Evolutionary conservation across 2,888 invertebrate species (phyloP).

Genomic region (Stenotaenia linearis): DNA sequence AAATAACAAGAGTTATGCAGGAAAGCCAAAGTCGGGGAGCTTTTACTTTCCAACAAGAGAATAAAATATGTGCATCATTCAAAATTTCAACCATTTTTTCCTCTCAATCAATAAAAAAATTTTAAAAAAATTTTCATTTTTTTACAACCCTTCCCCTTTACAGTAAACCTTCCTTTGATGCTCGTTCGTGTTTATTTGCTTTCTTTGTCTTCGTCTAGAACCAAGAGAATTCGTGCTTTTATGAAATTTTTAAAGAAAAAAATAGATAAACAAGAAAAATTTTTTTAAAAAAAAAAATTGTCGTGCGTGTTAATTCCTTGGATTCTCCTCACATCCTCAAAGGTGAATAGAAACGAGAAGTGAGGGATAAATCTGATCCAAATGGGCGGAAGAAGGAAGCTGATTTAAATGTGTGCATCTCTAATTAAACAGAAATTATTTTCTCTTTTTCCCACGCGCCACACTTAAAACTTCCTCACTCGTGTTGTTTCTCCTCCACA

Average conservation of each 20-base stretch:
- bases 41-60: conserved; percentile 9
- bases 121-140: neutral
- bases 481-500: conserved; percentile 21
- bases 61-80: conserved; percentile 1
- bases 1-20: conserved; percentile 21
- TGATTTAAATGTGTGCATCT: conserved; percentile 23
- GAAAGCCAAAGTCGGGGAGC: conserved; percentile 8
- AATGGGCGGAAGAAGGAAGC: conserved; percentile 26
- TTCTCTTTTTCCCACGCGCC: conserved; percentile 18
- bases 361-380: conserved; percentile 21
- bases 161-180: neutral
- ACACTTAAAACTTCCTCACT: conserved; percentile 3
- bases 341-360: conserved; percentile 9
- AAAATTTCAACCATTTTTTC: conserved; percentile 3
- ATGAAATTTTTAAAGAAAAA: neutral
- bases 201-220: neutral
- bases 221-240: neutral
- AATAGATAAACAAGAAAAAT: neutral
- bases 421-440: conserved; percentile 26
- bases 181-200: neutral
- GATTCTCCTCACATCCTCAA: conserved; percentile 10
- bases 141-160: neutral
- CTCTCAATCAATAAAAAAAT: neutral
- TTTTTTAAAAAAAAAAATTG: neutral
- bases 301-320: conserved; percentile 4